phyloP scores from a whole-genome alignment of 2,888 invertebrate species.

The Coleophora flavipennella region DNA sequence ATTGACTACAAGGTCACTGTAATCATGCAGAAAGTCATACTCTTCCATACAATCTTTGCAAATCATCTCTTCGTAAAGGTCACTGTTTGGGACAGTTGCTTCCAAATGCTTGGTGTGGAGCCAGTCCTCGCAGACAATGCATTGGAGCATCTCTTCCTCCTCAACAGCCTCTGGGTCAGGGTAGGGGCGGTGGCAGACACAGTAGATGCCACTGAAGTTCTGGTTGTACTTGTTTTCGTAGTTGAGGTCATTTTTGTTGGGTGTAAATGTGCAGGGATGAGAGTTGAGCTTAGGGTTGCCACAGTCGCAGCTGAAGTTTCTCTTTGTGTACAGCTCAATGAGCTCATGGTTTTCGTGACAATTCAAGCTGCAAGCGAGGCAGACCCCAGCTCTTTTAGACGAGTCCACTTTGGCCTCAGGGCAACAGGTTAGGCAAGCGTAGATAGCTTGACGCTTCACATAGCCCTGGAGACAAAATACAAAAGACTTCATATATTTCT shows the following conservation, averaged over 20 bases:
- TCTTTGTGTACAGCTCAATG: constrained; percentile 95
- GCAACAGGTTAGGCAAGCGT: constrained; percentile 94
- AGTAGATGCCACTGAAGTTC: constrained; percentile 95
- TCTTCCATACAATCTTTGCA: constrained; percentile 85
- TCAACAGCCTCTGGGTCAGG: constrained; percentile 89
- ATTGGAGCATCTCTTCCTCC: constrained; percentile 97
- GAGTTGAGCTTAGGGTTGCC: constrained; percentile 85
- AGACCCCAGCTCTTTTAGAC: constrained; percentile 84
- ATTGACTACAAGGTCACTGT: constrained; percentile 67
- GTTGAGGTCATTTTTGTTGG: constrained; percentile 77
- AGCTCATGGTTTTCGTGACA: constrained; percentile 98
- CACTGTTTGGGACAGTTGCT: constrained; percentile 67
- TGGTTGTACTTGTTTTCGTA: constrained; percentile 88
- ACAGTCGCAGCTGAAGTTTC: constrained; percentile 97
- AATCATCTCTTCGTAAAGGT: constrained; percentile 85
- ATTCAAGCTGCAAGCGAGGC: constrained; percentile 92
- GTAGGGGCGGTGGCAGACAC: constrained; percentile 92
- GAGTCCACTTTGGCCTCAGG: constrained; percentile 74
- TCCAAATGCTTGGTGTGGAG: constrained; percentile 87
- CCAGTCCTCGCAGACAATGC: constrained; percentile 98
- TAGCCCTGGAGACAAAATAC: constrained; percentile 84
- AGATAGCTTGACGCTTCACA: constrained; percentile 92
- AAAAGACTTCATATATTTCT: too few species aligned
- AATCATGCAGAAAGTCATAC: constrained; percentile 82
- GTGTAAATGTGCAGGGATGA: constrained; percentile 78